Base-by-base conservation (phyloP, 2,113 vertebrate genomes). In the Ariopsis seemanni region DNA sequence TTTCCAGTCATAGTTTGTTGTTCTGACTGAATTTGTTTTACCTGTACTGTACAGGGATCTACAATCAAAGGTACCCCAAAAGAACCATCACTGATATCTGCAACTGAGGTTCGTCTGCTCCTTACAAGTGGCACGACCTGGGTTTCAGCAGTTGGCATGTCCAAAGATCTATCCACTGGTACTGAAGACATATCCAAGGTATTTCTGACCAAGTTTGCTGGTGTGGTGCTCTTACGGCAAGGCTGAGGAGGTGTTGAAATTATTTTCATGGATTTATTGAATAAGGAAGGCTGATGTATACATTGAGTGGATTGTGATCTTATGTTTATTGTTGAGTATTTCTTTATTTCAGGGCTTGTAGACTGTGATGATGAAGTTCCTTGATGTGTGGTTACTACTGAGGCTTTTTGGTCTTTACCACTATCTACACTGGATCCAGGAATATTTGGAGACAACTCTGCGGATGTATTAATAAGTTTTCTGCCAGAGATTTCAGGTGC, bases 111-210 rank as follows among this genome's bases (percentile, higher is more conserved):
- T 83, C 84, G 90, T 91, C 82, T 85, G 25, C 60, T 92, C 69
- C 86, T 94, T 74, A 92, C 91, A 58, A 95, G 74, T 62, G 94
- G 48, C 27, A 95, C 20, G 75, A 88, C 93, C 57, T 93, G 89
- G 82, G 25, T 87, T 20, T 65, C 50, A 75, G 77, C 63, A 57
- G 25, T 72, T 90, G 89, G 60, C 10, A 2, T 78, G 50, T 72
- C 81, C 20, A 79, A 52, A 60, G 42, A 55, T 42, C 34, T 48
- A 55, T 15, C 9, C 69, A 30, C 86, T 82, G 57, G 78, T 81
- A 91, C 94, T 52, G 71, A 72, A 89, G 95, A 94, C 94, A 95
- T 95, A 85, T 95, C 93, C 82, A 94, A 63, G 25, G 91, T 90
- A 27, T 82, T 82, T 93, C 92, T 95, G 60, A 93, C 27, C 80